Evolutionary conservation across 2,797 vertebrate species (phyloP).

Genomic region (Spinus olivaceus): DNA sequence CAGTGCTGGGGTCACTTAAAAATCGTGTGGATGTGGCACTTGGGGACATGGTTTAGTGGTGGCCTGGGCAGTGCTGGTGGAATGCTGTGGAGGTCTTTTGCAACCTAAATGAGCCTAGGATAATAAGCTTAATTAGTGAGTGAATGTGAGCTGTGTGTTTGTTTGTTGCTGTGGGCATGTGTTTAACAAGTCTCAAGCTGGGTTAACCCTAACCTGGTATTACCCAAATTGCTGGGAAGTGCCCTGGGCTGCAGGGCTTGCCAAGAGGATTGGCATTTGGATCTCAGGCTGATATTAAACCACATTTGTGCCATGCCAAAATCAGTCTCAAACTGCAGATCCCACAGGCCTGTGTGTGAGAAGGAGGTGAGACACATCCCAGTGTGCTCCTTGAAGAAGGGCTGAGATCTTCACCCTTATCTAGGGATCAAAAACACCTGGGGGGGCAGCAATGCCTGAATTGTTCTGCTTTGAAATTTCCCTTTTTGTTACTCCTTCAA

Average conservation of each 20-base stretch:
- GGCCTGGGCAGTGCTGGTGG: not conserved
- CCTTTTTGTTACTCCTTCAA: not conserved
- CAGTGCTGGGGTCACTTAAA: not conserved
- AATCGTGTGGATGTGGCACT: accelerated
- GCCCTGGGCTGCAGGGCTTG: not conserved
- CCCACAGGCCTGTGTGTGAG: not conserved
- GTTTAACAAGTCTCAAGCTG: not conserved
- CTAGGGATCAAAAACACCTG: not conserved
- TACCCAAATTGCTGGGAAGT: not conserved
- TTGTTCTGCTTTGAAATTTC: not conserved
- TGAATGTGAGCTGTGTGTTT: not conserved
- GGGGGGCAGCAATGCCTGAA: not conserved
- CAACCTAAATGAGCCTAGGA: not conserved
- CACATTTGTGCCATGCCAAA: not conserved
- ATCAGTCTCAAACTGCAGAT: not conserved
- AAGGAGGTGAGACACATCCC: not conserved
- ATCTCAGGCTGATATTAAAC: not conserved
- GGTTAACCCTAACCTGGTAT: not conserved
- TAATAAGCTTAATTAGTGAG: not conserved
- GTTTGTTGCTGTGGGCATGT: not conserved
- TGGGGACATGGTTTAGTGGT: not conserved
- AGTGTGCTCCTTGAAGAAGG: not conserved
- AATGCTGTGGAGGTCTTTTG: not conserved
- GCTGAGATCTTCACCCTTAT: not conserved
- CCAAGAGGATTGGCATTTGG: not conserved